Percentiles rank a stretch among this genome's conserved stretches.
These are phyloP conservation scores for Podilymbus podiceps DNA, from an alignment of 2,113 vertebrate genomes.

Conservation along the genomic window DNA sequence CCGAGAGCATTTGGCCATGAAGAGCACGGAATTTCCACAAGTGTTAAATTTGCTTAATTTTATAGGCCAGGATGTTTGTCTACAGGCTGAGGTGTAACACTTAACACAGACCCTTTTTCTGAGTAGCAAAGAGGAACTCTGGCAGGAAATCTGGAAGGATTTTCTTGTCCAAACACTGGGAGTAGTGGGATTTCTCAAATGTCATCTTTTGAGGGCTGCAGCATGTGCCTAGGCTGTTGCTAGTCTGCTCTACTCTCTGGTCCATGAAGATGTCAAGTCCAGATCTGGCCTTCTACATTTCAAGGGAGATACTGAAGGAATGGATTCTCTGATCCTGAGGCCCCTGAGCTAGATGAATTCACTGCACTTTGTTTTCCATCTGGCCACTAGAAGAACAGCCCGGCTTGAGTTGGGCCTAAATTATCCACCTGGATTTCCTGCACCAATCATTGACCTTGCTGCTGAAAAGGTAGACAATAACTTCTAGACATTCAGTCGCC, in stretches of 20 bases:
- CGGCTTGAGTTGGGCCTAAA: neutral
- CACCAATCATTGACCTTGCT: neutral
- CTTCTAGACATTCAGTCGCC: neutral
- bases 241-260: neutral
- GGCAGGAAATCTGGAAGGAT: neutral
- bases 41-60: neutral
- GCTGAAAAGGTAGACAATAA: neutral
- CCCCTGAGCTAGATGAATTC: neutral
- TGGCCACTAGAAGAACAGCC: neutral
- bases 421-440: neutral
- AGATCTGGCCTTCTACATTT: neutral
- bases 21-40: neutral
- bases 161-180: neutral
- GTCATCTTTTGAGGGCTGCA: neutral
- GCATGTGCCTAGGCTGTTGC: neutral
- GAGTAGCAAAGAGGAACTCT: neutral
- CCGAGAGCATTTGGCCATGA: neutral
- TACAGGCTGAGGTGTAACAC: neutral
- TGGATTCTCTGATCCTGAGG: neutral
- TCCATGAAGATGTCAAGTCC: neutral
- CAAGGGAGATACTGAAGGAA: neutral
- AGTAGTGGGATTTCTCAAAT: neutral
- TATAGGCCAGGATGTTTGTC: neutral
- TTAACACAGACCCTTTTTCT: neutral
- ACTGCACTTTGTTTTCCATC: neutral